These are phyloP conservation scores for Amphibalanus amphitrite DNA, from an alignment of 1,140 invertebrate species.

Conservation along the genomic window DNA sequence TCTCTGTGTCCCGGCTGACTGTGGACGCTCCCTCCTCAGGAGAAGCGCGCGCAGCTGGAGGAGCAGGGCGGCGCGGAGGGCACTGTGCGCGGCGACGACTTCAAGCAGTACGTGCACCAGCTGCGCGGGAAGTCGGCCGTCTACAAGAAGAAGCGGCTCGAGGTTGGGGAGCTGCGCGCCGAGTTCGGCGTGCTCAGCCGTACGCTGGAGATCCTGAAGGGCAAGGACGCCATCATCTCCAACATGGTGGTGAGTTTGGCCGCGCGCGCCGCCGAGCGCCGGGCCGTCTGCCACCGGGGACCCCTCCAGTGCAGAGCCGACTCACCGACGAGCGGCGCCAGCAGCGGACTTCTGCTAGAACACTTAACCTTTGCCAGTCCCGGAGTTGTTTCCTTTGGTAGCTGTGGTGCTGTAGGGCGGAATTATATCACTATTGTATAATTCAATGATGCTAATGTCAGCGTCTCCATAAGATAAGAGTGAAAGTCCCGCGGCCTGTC, in stretches of 20 bases:
- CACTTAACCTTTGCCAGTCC: too few relatives aligned
- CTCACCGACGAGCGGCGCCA: too few relatives aligned
- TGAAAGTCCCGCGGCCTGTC: too few relatives aligned
- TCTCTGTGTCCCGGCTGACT: too few relatives aligned
- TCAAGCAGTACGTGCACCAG: constrained; percentile 62
- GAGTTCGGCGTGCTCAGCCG: constrained; percentile 44
- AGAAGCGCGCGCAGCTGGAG: constrained; percentile 32
- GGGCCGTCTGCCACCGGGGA: too few relatives aligned
- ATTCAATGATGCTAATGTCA: too few relatives aligned
- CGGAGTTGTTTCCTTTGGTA: too few relatives aligned
- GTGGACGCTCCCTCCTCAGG: constrained; percentile 15
- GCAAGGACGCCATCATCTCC: constrained; percentile 25
- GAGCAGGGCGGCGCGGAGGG: constrained; percentile 37
- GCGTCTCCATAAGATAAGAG: too few relatives aligned
- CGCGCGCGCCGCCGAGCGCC: not conserved
- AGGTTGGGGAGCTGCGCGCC: constrained; percentile 49
- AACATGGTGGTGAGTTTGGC: constrained; percentile 1
- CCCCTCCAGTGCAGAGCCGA: too few relatives aligned
- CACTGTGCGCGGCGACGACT: constrained; percentile 52
- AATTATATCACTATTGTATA: too few relatives aligned
- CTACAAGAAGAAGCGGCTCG: constrained; percentile 57
- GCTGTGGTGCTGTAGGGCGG: too few relatives aligned
- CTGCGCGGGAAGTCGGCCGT: constrained; percentile 54
- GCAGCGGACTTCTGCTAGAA: too few relatives aligned
- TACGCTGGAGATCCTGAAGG: constrained; percentile 40